Conservation (phyloP, 2,888 invertebrate genomes). For the Xylota sylvarum region DNA sequence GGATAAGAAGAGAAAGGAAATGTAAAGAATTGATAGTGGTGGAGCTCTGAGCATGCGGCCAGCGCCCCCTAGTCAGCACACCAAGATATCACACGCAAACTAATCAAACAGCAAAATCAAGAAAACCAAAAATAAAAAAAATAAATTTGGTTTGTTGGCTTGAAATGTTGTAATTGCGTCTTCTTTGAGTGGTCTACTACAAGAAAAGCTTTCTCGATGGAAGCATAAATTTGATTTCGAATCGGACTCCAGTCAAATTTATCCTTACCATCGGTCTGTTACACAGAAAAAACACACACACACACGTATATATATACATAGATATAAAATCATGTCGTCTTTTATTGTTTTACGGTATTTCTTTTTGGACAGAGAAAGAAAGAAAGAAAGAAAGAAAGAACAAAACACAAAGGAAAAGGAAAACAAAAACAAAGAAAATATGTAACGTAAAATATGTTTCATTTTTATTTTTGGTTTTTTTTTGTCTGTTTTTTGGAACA, state of each 20-base stretch:
- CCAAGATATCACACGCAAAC: constrained; percentile 65
- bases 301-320: constrained; percentile 42
- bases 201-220: constrained; percentile 51
- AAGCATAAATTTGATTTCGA: constrained; percentile 5
- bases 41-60: constrained; percentile 62
- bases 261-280: constrained; percentile 1
- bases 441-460: constrained; percentile 30
- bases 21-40: constrained; percentile 74
- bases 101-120: constrained; percentile 43
- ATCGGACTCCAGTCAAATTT: background rate
- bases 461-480: constrained; percentile 67
- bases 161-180: constrained; percentile 77
- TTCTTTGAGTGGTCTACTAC: constrained; percentile 62
- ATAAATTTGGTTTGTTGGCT: constrained; percentile 29
- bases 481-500: constrained; percentile 83
- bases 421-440: constrained; percentile 30
- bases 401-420: constrained; percentile 25
- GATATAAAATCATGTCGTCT: constrained; percentile 62
- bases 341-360: constrained; percentile 53
- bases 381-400: constrained; percentile 37
- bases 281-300: constrained; percentile 55
- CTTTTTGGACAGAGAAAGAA: constrained; percentile 28
- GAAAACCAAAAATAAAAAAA: constrained; percentile 35
- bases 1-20: constrained; percentile 46
- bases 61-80: constrained; percentile 70